phyloP scores from a whole-genome alignment of 2,797 vertebrate species.

The Gouania willdenowi region DNA sequence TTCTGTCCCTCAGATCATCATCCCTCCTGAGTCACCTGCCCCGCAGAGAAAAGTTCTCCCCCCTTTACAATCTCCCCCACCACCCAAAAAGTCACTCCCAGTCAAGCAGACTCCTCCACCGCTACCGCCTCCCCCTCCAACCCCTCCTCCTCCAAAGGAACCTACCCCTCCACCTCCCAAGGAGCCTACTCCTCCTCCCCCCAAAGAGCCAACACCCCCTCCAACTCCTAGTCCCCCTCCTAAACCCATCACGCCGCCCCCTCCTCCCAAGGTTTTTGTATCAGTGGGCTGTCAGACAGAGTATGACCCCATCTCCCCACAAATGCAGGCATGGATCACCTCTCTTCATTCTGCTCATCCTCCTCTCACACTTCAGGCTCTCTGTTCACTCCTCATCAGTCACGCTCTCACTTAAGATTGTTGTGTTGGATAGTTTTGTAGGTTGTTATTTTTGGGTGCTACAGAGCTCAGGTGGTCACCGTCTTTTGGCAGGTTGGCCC shows the following conservation, averaged over 20 bases:
- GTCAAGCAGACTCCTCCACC: slow-evolving; percentile 53
- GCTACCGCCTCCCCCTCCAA: slow-evolving; percentile 40
- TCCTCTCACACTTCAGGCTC: slow-evolving; percentile 4
- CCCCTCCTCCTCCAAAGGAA: slow-evolving; percentile 37
- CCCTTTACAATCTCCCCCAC: slow-evolving; percentile 49
- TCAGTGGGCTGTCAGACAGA: slow-evolving; percentile 90
- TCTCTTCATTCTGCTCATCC: slow-evolving; percentile 6
- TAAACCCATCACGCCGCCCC: slow-evolving; percentile 50
- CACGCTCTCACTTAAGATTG: slow-evolving; percentile 1
- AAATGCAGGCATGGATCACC: slow-evolving; percentile 78
- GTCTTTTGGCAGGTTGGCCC: slow-evolving; percentile 1
- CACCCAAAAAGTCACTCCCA: slow-evolving; percentile 52
- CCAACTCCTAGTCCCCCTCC: slow-evolving; percentile 55
- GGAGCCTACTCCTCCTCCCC: slow-evolving; percentile 50
- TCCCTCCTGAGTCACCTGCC: slow-evolving; percentile 82
- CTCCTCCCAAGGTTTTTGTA: slow-evolving; percentile 67
- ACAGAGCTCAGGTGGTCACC: not conserved
- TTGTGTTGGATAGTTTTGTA: not conserved
- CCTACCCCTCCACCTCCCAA: slow-evolving; percentile 37
- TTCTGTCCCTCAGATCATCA: slow-evolving; percentile 78
- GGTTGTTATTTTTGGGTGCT: not conserved
- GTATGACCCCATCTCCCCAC: slow-evolving; percentile 77
- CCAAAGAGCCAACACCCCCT: slow-evolving; percentile 40
- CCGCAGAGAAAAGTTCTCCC: slow-evolving; percentile 80
- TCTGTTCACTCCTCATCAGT: slow-evolving; percentile 7